Base-by-base conservation (phyloP, 2,797 vertebrate genomes). In the Huso huso region DNA sequence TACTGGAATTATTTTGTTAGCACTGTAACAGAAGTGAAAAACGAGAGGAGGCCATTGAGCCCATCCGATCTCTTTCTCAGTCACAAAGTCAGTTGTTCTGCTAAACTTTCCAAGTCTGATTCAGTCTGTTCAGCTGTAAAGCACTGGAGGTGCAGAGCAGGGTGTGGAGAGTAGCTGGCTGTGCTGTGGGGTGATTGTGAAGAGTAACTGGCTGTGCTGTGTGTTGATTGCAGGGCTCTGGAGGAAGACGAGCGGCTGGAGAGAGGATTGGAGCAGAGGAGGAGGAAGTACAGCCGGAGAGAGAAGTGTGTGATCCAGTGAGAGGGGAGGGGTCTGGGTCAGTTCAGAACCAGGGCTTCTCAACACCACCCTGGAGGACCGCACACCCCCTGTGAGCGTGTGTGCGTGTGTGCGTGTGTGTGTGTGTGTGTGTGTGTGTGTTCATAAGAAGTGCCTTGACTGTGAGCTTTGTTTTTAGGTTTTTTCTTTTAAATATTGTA, bases 181-280 rank as follows among this genome's bases (percentile, higher is more conserved):
- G 23, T 78, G 59, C 23, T 77, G 66, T 68, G 23, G 0, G 64
- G 64, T 66, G 48, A 18, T 6, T 62, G n/a, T 68, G 15, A 1
- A 8, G 11, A 59, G 11, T 57, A 13, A 48, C 49, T 50, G 9
- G 61, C 12, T 49, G 49, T 64, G 37, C 37, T 51, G 23, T 53
- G 10, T 37, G 67, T 53, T 48, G 1, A 49, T 50, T 66, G 7
- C 71, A 95, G 94, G 52, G 93, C 93, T 1, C 13, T 91, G 75
- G 93, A 95, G 79, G 93, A 94, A 71, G 93, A 95, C 5, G 92
- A 90, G 73, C 85, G 92, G 15, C 77, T 96, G 70, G 91, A 93
- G 66, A 84, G 87, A 1, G 91, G 94, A 6, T 78, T 95, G 15
- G 90, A 95, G 73, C 87, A 88, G 82, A 88, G 93, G 61, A 88